A percentile compares a stretch with the other conserved stretches of the same genome.
These are phyloP conservation scores for Drosophila parabipectinata DNA, from an alignment of 1,140 invertebrate species.

Conservation along the genomic window DNA sequence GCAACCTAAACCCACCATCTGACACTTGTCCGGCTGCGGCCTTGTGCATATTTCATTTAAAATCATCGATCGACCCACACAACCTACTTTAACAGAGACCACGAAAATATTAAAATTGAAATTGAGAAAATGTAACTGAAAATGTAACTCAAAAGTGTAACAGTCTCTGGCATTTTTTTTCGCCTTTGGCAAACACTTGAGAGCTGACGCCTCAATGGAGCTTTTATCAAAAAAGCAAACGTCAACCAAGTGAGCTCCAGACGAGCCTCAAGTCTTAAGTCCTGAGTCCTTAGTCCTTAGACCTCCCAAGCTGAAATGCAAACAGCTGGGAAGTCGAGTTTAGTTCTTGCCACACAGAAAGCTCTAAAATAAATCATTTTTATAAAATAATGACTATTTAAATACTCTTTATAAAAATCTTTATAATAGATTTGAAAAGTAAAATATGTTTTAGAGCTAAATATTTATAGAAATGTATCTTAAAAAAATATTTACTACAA, in stretches of 20 bases:
- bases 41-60: conserved; percentile 39
- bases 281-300: neutral
- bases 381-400: neutral
- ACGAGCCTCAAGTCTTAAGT: neutral
- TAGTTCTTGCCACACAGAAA: conserved; percentile 13
- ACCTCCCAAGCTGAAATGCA: conserved; percentile 43
- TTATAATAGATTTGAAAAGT: too few species aligned
- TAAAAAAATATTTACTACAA: too few species aligned
- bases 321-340: conserved; percentile 35
- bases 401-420: neutral
- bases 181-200: conserved; percentile 67
- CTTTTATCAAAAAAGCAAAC: conserved; percentile 67
- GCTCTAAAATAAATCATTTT: conserved; percentile 29
- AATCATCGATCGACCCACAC: conserved; percentile 40
- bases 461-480: too few species aligned
- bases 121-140: conserved; percentile 8
- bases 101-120: neutral
- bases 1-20: conserved; percentile 4
- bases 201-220: conserved; percentile 33
- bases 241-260: conserved; percentile 45
- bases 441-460: too few species aligned
- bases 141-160: neutral
- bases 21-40: conserved; percentile 16
- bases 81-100: neutral
- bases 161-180: conserved; percentile 34